Conservation (phyloP, 2,113 vertebrate genomes). For the Mirza zaza region DNA sequence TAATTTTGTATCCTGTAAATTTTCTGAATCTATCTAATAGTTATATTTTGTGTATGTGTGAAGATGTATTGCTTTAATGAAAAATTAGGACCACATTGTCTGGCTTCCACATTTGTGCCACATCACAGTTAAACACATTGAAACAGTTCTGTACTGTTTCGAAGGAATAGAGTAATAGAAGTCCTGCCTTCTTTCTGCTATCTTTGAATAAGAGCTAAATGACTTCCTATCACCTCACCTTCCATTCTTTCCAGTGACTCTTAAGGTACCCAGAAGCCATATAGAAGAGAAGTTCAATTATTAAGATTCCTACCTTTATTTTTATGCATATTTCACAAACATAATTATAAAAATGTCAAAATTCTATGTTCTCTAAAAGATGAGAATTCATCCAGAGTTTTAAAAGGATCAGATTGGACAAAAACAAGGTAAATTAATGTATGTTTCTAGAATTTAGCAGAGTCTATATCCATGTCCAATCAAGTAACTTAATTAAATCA, state of each 20-base stretch:
- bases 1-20: neutral
- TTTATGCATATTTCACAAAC: neutral
- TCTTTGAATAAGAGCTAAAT: neutral
- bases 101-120: neutral
- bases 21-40: neutral
- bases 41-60: neutral
- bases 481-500: neutral
- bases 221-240: neutral
- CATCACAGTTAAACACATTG: neutral
- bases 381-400: neutral
- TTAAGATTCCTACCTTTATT: neutral
- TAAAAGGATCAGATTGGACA: neutral
- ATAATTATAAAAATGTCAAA: neutral
- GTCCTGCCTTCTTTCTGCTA: neutral
- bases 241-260: neutral
- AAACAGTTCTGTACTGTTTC: neutral
- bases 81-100: neutral
- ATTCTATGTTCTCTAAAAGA: neutral
- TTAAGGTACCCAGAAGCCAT: neutral
- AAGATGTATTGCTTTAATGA: neutral
- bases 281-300: neutral
- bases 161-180: neutral
- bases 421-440: neutral
- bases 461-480: neutral
- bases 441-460: neutral